A percentile compares a stretch with the other conserved stretches of the same genome.
These are phyloP conservation scores for Ceratosolen solmsi DNA, from an alignment of 1,140 invertebrate species.

Conservation along the genomic window DNA sequence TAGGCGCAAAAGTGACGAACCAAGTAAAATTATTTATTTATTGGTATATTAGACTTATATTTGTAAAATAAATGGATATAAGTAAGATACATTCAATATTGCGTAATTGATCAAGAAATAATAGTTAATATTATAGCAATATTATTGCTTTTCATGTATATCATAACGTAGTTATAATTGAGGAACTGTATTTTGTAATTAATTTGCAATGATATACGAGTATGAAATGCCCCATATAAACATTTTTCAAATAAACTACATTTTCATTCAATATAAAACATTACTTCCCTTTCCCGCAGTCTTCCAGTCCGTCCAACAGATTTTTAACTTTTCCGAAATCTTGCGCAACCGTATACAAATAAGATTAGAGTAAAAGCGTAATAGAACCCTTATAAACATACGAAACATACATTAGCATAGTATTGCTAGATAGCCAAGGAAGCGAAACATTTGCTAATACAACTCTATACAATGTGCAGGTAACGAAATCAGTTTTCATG, in stretches of 20 bases:
- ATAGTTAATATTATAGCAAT: too few relatives aligned
- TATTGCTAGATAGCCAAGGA: background rate
- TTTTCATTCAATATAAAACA: background rate
- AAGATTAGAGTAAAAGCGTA: background rate
- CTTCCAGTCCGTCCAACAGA: background rate
- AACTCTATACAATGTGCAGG: background rate
- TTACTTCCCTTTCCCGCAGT: background rate
- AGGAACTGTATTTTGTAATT: too few relatives aligned
- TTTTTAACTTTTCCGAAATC: background rate
- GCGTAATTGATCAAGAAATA: too few relatives aligned
- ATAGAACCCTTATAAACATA: conserved; percentile 23
- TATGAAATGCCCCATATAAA: background rate
- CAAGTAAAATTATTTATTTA: background rate
- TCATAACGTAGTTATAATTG: too few relatives aligned
- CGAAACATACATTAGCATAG: background rate
- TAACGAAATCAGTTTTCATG: background rate
- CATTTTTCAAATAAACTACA: background rate
- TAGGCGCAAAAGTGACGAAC: background rate
- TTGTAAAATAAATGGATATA: background rate
- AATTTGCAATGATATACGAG: background rate
- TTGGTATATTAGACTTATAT: background rate
- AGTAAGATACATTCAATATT: background rate
- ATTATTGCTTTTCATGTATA: too few relatives aligned
- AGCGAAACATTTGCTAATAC: conserved; percentile 16
- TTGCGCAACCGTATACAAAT: conserved; percentile 1